phyloP scores from a whole-genome alignment of 2,113 vertebrate genomes.

The Edolisoma coerulescens region DNA sequence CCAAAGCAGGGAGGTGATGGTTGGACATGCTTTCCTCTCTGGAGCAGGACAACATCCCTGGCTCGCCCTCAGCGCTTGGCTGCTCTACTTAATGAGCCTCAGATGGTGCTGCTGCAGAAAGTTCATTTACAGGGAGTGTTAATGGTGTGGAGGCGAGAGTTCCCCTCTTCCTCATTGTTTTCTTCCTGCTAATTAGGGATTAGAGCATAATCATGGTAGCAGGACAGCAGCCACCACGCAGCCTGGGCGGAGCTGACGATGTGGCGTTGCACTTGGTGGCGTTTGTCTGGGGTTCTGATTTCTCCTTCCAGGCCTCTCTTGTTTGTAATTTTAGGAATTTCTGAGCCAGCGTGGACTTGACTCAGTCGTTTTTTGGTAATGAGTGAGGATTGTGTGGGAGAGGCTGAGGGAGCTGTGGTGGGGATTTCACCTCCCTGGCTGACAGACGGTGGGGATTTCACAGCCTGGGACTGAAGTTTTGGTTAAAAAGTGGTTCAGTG shows the following conservation, averaged over 20 bases:
- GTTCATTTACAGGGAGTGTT: not conserved
- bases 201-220: not conserved
- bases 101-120: not conserved
- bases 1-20: not conserved
- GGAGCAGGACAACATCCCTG: not conserved
- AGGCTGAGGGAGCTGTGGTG: not conserved
- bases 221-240: not conserved
- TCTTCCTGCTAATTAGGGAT: not conserved
- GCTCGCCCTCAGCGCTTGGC: not conserved
- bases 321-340: not conserved
- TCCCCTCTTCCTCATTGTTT: not conserved
- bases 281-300: not conserved
- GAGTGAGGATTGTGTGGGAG: not conserved
- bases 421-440: not conserved
- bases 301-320: not conserved
- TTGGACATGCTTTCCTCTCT: not conserved
- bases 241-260: not conserved
- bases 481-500: not conserved
- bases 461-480: not conserved
- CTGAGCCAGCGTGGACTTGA: not conserved
- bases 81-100: not conserved
- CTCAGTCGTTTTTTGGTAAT: not conserved
- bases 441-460: not conserved
- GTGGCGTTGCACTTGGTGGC: not conserved
- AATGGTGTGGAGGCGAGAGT: not conserved